Conservation (phyloP, 2,113 vertebrate species). For the Dicentrarchus labrax region DNA sequence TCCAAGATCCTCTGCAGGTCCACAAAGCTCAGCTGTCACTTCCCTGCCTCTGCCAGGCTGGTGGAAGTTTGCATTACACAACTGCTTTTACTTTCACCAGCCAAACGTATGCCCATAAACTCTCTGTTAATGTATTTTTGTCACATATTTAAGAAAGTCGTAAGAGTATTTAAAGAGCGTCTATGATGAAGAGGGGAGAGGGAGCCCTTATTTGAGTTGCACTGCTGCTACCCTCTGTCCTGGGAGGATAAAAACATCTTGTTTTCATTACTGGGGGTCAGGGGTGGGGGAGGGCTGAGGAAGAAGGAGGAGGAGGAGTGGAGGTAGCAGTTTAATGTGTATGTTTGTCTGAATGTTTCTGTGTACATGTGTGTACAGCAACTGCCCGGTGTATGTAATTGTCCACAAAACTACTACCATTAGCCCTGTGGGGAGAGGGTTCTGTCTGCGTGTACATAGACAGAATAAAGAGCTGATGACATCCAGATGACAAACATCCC, state of each 20-base stretch:
- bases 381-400: constrained; percentile 41
- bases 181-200: constrained; percentile 47
- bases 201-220: constrained; percentile 58
- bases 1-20: constrained; percentile 18
- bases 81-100: constrained; percentile 42
- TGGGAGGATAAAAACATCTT: constrained; percentile 83
- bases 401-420: constrained; percentile 43
- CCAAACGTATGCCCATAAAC: constrained; percentile 67
- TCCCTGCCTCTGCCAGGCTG: constrained; percentile 19
- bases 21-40: constrained; percentile 27
- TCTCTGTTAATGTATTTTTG: constrained; percentile 74
- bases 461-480: constrained; percentile 66
- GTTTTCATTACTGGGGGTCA: constrained; percentile 81
- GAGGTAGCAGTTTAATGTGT: constrained; percentile 66
- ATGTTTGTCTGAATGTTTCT: constrained; percentile 52
- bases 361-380: constrained; percentile 40
- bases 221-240: constrained; percentile 66
- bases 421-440: constrained; percentile 38
- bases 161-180: constrained; percentile 76
- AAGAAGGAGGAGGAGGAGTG: constrained; percentile 39
- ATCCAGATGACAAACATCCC: constrained; percentile 73
- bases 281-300: constrained; percentile 33
- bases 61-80: constrained; percentile 45
- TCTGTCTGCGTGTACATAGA: constrained; percentile 41
- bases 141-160: constrained; percentile 81